Percentiles rank a stretch among this genome's conserved stretches.
phyloP scores from a whole-genome alignment of 2,888 invertebrate species.

The Drepana falcataria region DNA sequence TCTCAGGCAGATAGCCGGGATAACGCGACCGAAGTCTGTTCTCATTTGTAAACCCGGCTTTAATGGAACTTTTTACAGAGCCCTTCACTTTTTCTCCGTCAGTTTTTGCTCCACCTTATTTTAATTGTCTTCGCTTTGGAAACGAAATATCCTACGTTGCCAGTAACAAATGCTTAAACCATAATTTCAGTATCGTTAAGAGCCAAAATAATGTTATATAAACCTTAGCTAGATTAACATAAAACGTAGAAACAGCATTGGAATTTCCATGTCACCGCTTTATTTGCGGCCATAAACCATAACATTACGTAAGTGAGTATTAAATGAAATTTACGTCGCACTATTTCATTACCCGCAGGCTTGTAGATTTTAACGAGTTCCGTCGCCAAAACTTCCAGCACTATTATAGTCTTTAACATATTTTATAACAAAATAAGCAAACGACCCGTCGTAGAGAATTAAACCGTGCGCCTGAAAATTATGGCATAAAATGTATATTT shows the following conservation, averaged over 20 bases:
- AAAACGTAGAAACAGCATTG: neutral
- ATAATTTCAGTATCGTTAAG: constrained; percentile 8
- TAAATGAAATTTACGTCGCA: neutral
- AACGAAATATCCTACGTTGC: constrained; percentile 21
- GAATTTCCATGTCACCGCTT: neutral
- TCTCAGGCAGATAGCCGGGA: constrained; percentile 56
- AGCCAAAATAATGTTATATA: neutral
- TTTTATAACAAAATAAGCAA: constrained; percentile 11
- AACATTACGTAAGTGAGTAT: neutral
- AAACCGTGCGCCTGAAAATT: constrained; percentile 28
- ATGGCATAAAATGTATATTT: constrained; percentile 45
- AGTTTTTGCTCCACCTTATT: constrained; percentile 54
- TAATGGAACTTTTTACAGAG: constrained; percentile 65
- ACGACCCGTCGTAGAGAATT: no score
- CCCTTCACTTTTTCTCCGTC: constrained; percentile 61
- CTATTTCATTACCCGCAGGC: neutral
- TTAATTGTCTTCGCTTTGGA: constrained; percentile 55
- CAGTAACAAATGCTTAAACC: constrained; percentile 14
- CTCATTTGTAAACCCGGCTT: constrained; percentile 66
- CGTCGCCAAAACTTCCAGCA: neutral
- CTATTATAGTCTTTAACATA: neutral
- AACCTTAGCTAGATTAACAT: neutral
- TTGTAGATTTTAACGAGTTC: neutral
- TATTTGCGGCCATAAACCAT: neutral
- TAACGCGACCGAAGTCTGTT: constrained; percentile 41